Conservation (phyloP, 35 echinoderm and acorn worm species). For the Lytechinus pictus region DNA sequence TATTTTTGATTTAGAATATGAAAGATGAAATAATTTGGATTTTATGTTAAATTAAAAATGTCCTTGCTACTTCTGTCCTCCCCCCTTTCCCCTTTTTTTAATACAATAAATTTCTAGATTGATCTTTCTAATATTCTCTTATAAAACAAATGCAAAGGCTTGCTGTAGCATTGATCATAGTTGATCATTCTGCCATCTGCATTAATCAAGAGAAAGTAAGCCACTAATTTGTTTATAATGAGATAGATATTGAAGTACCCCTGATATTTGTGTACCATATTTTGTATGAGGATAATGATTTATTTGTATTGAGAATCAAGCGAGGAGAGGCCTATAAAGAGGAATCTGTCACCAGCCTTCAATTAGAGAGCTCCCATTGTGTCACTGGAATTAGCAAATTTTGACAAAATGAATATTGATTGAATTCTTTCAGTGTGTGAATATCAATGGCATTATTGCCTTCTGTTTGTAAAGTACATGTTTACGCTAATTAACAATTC, state of each 20-base stretch:
- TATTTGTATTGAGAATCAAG: background rate
- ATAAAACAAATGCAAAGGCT: too few relatives aligned
- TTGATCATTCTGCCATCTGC: background rate
- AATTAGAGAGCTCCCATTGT: conserved; percentile 25
- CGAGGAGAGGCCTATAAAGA: background rate
- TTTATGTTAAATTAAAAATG: too few relatives aligned
- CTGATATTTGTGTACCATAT: background rate
- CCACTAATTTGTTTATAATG: background rate
- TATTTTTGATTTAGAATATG: too few relatives aligned
- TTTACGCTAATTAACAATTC: too few relatives aligned
- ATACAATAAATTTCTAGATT: too few relatives aligned
- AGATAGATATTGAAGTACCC: background rate
- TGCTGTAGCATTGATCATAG: too few relatives aligned
- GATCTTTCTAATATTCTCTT: too few relatives aligned
- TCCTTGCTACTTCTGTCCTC: too few relatives aligned
- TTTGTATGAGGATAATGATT: background rate
- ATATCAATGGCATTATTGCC: background rate
- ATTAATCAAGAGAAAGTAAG: background rate
- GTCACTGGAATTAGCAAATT: background rate
- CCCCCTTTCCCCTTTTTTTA: too few relatives aligned
- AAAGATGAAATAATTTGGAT: too few relatives aligned
- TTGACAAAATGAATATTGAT: background rate
- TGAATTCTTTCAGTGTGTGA: background rate
- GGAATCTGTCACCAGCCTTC: background rate
- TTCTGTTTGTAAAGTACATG: background rate